These are phyloP conservation scores for Caenorhabditis sp. DNA, from an alignment of 2,888 invertebrate species.

Conservation along the genomic window DNA sequence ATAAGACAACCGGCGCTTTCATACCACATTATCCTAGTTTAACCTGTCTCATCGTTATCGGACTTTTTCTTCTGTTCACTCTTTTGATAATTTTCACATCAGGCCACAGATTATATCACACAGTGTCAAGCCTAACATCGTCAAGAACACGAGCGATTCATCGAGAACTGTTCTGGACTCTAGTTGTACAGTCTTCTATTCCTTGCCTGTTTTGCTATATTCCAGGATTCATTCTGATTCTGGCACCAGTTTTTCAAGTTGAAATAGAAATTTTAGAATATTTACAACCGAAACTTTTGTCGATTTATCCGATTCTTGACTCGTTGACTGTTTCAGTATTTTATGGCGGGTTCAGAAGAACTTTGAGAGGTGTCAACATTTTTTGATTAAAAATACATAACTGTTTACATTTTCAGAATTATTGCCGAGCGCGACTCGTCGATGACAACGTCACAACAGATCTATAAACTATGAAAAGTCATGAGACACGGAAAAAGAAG, in stretches of 20 bases:
- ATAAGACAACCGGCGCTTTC: neutral
- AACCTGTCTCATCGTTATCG: neutral
- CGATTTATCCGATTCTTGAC: neutral
- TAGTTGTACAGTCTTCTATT: neutral
- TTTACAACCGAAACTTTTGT: neutral
- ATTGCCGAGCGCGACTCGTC: too few species aligned
- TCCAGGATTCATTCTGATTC: neutral
- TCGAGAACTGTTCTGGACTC: constrained; percentile 5
- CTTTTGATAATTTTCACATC: neutral
- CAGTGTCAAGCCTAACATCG: neutral
- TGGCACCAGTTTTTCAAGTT: neutral
- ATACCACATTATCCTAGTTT: neutral
- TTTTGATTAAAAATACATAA: neutral
- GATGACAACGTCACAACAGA: too few species aligned
- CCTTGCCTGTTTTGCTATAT: neutral
- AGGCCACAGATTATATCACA: neutral
- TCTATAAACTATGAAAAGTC: too few species aligned
- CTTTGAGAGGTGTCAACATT: neutral
- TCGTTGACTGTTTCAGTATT: neutral
- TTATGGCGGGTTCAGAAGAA: neutral
- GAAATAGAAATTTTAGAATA: neutral
- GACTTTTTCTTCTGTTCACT: neutral
- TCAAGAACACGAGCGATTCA: neutral
- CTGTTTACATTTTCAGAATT: too few species aligned
- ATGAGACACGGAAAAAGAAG: too few species aligned